phyloP scores from a whole-genome alignment of 1,140 invertebrate species.

The Leptopilina clavipes region DNA sequence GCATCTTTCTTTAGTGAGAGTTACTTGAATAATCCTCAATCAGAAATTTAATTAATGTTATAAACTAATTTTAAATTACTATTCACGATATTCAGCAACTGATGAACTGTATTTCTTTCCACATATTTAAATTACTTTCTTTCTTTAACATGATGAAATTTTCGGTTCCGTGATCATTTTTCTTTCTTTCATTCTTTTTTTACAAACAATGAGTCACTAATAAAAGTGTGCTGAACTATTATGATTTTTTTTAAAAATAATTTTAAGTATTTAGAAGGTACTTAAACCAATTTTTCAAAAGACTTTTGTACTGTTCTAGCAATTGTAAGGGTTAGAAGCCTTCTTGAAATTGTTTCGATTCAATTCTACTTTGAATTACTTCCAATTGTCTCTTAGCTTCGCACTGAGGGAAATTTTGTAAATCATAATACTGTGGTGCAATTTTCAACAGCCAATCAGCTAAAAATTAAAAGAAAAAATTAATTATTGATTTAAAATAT shows the following conservation, averaged over 20 bases:
- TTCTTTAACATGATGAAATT: neutral
- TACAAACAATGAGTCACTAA: neutral
- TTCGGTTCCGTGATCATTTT: neutral
- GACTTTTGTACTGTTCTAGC: conserved; percentile 49
- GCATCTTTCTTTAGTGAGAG: neutral
- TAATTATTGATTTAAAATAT: conserved; percentile 37
- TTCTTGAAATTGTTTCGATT: conserved; percentile 91
- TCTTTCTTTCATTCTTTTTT: neutral
- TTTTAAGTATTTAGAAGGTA: neutral
- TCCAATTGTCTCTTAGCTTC: conserved; percentile 96
- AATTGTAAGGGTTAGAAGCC: conserved; percentile 80
- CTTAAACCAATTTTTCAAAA: conserved; percentile 11
- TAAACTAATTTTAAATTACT: conserved; percentile 5
- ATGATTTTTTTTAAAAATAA: conserved; percentile 5
- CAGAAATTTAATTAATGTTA: neutral
- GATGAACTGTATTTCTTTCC: neutral
- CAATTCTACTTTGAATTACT: conserved; percentile 86
- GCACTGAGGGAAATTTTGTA: conserved; percentile 97
- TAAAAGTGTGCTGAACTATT: neutral
- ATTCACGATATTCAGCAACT: neutral
- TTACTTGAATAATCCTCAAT: conserved; percentile 1
- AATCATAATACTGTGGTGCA: conserved; percentile 98
- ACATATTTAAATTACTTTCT: neutral
- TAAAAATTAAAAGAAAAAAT: conserved; percentile 73
- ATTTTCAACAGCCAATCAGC: conserved; percentile 96